Evolutionary conservation across 2,888 invertebrate genomes (phyloP).

Genomic region (Synergus itoensis): DNA sequence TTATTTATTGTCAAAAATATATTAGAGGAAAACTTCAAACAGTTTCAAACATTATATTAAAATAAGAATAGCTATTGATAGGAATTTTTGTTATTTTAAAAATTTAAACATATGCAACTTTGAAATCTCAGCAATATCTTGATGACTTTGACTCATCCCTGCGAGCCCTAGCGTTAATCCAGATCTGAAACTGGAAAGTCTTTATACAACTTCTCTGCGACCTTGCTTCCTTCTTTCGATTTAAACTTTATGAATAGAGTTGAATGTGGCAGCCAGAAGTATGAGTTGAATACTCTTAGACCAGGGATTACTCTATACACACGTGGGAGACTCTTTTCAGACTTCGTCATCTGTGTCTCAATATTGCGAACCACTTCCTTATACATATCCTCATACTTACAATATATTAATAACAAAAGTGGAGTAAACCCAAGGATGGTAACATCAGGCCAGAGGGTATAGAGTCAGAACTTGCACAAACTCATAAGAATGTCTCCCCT

Average conservation of each 20-base stretch:
- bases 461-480: slow-evolving; percentile 21
- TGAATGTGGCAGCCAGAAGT: slow-evolving; percentile 16
- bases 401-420: slow-evolving; percentile 1
- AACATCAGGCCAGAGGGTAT: neutral
- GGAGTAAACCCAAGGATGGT: neutral
- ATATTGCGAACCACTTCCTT: neutral
- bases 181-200: slow-evolving; percentile 27
- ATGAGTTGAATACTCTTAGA: neutral
- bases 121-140: neutral
- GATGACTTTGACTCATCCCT: neutral
- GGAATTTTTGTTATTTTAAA: neutral
- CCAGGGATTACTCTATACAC: neutral
- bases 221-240: slow-evolving; percentile 31
- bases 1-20: neutral
- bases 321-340: neutral
- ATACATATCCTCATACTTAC: neutral
- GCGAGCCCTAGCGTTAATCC: slow-evolving; percentile 16
- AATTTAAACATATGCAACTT: neutral
- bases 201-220: slow-evolving; percentile 29
- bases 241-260: slow-evolving; percentile 40
- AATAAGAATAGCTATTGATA: no score
- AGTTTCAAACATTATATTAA: no score
- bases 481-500: slow-evolving; percentile 12
- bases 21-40: neutral
- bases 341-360: neutral